Conservation (phyloP, 2,113 vertebrate genomes). For the Melanostigma gelatinosum region DNA sequence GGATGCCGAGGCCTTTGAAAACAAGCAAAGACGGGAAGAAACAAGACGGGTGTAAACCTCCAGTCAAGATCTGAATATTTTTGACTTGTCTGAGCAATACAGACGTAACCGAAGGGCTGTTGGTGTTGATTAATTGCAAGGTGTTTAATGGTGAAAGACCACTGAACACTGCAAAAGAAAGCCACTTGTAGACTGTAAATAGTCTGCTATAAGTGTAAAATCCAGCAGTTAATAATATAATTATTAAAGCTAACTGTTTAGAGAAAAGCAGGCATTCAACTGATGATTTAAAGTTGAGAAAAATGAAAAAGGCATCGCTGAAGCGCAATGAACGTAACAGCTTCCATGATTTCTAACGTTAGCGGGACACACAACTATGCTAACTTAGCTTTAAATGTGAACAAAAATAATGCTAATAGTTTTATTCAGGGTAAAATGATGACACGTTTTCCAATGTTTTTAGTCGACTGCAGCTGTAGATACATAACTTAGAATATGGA, state of each 20-base stretch:
- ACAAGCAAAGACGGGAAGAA: constrained; percentile 8
- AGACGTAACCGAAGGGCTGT: neutral
- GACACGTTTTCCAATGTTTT: no score
- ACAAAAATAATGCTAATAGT: no score
- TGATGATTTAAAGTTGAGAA: no score
- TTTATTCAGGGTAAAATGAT: neutral
- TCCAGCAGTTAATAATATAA: no score
- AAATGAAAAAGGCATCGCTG: no score
- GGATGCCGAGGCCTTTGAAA: constrained; percentile 83
- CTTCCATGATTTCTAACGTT: neutral
- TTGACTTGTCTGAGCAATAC: neutral
- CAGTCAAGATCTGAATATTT: neutral
- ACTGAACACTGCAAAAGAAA: no score
- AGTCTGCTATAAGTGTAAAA: no score
- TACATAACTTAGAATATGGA: neutral
- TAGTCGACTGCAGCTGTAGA: neutral
- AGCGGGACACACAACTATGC: neutral
- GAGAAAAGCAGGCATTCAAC: no score
- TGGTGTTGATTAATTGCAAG: neutral
- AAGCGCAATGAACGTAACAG: neutral
- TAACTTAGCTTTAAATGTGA: neutral
- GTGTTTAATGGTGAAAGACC: neutral
- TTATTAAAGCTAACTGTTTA: no score
- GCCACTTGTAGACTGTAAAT: no score
- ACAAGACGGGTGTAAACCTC: neutral